Conservation (phyloP, 2,113 vertebrate genomes). For the Pangasianodon gigas region DNA sequence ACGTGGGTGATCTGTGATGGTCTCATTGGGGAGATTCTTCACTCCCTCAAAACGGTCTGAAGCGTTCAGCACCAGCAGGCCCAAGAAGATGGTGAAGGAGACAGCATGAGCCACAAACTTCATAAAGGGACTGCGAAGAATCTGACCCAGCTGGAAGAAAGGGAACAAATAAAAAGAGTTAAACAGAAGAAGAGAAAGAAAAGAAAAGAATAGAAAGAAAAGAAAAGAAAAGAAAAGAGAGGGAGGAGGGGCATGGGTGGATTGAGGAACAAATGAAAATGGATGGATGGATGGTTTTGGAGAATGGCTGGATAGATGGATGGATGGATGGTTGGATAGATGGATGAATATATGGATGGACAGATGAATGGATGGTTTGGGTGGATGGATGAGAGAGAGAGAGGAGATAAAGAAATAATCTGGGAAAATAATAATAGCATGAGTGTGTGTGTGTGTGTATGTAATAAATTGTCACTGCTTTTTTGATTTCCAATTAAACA, state of each 20-base stretch:
- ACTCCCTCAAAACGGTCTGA: conserved; percentile 95
- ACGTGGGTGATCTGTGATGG: conserved; percentile 90
- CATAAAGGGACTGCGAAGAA: conserved; percentile 95
- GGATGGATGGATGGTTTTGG: neutral
- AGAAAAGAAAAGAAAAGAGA: neutral
- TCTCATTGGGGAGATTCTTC: conserved; percentile 94
- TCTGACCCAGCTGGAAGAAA: conserved; percentile 83
- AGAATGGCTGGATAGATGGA: neutral
- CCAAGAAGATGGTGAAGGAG: conserved; percentile 94
- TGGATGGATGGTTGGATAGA: too few species aligned
- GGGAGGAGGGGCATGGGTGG: neutral
- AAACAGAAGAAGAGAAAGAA: neutral
- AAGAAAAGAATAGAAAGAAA: neutral
- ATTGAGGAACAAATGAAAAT: neutral
- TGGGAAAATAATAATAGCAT: neutral
- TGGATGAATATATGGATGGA: neutral
- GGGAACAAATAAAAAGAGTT: neutral
- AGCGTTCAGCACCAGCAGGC: conserved; percentile 89
- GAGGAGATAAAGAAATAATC: neutral
- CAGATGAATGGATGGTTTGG: neutral
- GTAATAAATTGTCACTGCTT: neutral
- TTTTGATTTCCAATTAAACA: neutral
- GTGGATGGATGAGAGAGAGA: neutral
- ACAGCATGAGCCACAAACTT: conserved; percentile 97
- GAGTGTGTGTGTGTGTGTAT: neutral